A percentile compares a stretch with the other conserved stretches of the same genome.
These are phyloP conservation scores for Tangara arthus DNA, from an alignment of 2,797 vertebrate species.

Conservation along the genomic window DNA sequence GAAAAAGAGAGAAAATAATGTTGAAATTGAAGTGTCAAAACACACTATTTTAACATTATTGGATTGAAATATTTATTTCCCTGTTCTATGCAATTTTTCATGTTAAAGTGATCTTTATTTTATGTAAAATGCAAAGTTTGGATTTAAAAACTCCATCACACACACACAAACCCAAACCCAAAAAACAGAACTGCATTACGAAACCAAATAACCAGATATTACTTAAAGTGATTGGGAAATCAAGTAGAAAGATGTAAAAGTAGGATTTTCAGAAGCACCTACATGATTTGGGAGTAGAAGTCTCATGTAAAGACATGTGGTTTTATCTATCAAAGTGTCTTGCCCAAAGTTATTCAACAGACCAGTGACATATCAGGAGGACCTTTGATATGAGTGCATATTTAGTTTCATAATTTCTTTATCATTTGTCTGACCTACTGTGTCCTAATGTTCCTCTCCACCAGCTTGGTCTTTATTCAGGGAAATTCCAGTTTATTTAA, in stretches of 20 bases:
- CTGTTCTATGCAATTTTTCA: not conserved
- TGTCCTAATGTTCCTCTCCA: not conserved
- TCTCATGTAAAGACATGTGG: not conserved
- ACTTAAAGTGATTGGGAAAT: not conserved
- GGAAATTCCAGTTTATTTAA: not conserved
- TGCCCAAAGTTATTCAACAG: not conserved
- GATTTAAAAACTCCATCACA: not conserved
- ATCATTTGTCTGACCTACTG: not conserved
- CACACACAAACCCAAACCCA: not conserved
- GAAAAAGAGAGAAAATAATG: not conserved
- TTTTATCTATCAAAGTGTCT: not conserved
- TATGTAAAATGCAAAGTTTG: not conserved
- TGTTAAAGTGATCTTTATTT: not conserved
- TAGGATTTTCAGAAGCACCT: not conserved
- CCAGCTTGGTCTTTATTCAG: not conserved
- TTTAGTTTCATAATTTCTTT: not conserved
- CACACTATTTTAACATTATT: accelerated
- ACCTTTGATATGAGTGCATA: not conserved
- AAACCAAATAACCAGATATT: not conserved
- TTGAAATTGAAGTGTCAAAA: not conserved
- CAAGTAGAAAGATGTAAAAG: not conserved
- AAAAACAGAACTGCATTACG: not conserved
- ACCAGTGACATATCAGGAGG: not conserved
- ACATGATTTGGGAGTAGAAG: not conserved
- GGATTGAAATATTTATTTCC: not conserved